Evolutionary conservation across 2,797 vertebrate species (phyloP).

Genomic region (Paguma larvata): DNA sequence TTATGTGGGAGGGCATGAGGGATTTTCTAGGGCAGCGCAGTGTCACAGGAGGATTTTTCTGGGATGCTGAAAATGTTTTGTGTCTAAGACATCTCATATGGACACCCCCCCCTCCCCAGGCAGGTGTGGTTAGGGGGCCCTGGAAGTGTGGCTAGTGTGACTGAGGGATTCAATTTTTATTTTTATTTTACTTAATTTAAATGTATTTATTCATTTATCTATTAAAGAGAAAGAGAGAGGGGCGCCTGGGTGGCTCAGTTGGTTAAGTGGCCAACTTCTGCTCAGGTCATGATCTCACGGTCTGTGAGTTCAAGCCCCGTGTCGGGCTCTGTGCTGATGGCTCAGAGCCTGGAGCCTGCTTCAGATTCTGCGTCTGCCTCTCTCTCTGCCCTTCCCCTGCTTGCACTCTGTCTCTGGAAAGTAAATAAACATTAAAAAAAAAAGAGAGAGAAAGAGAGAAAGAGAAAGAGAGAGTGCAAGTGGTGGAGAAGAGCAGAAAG

Average conservation of each 20-base stretch:
- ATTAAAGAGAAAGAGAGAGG: background rate
- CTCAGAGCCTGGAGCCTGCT: no score
- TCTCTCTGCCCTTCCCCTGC: no score
- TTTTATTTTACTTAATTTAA: background rate
- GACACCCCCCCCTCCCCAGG: no score
- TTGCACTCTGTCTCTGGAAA: no score
- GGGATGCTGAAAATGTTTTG: background rate
- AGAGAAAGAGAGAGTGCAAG: background rate
- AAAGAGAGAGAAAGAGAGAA: background rate
- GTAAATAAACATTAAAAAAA: no score
- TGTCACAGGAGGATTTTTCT: background rate
- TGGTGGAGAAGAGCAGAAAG: background rate
- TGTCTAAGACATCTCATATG: background rate
- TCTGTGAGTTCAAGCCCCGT: no score
- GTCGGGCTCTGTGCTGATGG: no score
- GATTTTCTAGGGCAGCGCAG: background rate
- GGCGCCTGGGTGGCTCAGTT: no score
- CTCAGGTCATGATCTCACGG: no score
- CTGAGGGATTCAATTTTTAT: background rate
- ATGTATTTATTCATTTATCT: background rate
- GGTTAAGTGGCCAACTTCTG: no score
- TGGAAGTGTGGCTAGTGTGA: background rate
- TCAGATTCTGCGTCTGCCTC: no score
- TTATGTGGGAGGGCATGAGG: background rate
- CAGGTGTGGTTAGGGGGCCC: background rate